phyloP scores from a whole-genome alignment of 2,888 invertebrate species.

The Atrina japonica region DNA sequence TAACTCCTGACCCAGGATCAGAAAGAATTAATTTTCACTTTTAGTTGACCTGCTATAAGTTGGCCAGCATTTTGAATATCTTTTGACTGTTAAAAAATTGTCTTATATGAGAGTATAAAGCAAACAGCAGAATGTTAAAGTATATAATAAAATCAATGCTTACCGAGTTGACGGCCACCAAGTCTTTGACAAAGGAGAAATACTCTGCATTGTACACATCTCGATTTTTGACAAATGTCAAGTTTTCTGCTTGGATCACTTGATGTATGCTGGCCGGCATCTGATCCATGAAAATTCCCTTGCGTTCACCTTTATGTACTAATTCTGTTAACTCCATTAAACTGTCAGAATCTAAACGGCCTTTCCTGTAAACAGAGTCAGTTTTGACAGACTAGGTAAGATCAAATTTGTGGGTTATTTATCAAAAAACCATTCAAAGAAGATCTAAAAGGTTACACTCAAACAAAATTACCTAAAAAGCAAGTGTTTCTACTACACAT shows the following conservation, averaged over 20 bases:
- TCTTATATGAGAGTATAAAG: background rate
- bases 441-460: too few relatives aligned
- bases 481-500: too few relatives aligned
- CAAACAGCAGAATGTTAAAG: background rate
- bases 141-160: slow-evolving; percentile 35
- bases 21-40: too few relatives aligned
- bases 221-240: slow-evolving; percentile 81
- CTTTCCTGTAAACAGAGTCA: slow-evolving; percentile 49
- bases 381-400: too few relatives aligned
- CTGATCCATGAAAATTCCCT: slow-evolving; percentile 80
- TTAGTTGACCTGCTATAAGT: too few relatives aligned
- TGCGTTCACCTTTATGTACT: slow-evolving; percentile 81
- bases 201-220: slow-evolving; percentile 81
- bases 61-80: too few relatives aligned
- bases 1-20: too few relatives aligned
- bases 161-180: slow-evolving; percentile 69
- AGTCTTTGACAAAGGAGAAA: slow-evolving; percentile 80
- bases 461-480: too few relatives aligned
- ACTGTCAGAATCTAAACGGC: slow-evolving; percentile 79
- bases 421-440: too few relatives aligned
- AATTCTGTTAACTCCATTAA: slow-evolving; percentile 81
- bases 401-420: too few relatives aligned
- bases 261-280: slow-evolving; percentile 81
- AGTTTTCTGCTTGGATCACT: slow-evolving; percentile 81
- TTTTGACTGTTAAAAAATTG: background rate